Percentiles rank a stretch among this genome's conserved stretches.
These are phyloP conservation scores for Bubo scandiacus DNA, from an alignment of 2,113 vertebrate species.

Conservation along the genomic window DNA sequence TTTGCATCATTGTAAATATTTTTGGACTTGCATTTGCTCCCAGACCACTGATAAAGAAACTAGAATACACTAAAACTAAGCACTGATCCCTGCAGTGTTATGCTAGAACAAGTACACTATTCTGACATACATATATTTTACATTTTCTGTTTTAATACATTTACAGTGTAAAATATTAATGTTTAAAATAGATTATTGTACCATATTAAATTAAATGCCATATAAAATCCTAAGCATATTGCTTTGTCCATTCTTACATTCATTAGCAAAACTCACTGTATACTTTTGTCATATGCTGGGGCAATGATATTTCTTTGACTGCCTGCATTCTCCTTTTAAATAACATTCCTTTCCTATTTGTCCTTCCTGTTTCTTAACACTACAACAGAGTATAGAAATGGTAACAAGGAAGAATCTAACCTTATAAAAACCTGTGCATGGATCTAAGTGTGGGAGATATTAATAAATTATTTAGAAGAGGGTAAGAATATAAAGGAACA, in stretches of 20 bases:
- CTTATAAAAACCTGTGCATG: neutral
- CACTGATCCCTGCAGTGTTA: neutral
- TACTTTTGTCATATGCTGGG: neutral
- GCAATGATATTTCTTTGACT: neutral
- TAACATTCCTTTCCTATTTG: neutral
- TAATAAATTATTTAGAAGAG: neutral
- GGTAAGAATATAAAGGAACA: neutral
- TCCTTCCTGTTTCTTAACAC: neutral
- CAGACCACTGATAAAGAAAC: neutral
- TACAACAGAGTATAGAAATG: neutral
- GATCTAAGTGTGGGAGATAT: neutral
- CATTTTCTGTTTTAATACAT: neutral
- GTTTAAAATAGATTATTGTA: neutral
- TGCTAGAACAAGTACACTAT: accelerated
- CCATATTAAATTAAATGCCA: neutral
- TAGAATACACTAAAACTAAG: neutral
- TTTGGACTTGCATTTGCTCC: neutral
- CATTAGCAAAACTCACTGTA: neutral
- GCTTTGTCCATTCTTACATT: neutral
- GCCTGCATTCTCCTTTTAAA: neutral
- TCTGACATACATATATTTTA: neutral
- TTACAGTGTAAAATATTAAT: neutral
- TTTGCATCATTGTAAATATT: neutral
- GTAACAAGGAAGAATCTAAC: neutral
- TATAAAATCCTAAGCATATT: neutral